Conservation (phyloP, 2,797 vertebrate species). For the Myotis findleyi region DNA sequence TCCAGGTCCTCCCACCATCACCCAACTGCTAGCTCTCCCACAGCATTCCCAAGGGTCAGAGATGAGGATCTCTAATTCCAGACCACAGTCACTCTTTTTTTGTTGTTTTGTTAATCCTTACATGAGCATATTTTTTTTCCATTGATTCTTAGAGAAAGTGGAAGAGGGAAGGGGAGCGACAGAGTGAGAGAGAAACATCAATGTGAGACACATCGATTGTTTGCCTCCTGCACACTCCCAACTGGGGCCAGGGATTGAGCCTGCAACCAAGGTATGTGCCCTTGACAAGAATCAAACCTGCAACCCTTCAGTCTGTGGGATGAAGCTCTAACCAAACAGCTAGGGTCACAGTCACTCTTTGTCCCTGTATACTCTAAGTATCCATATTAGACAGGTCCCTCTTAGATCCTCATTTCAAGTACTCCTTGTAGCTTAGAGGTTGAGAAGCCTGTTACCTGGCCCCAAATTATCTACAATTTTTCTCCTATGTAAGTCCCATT, state of each 20-base stretch:
- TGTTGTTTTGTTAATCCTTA: not conserved
- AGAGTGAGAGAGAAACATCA: too few relatives aligned
- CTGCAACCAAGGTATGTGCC: too few relatives aligned
- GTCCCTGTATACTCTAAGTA: not conserved
- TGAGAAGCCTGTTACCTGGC: constrained; percentile 33
- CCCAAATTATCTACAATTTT: not conserved
- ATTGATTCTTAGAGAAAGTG: too few relatives aligned
- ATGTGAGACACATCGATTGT: too few relatives aligned
- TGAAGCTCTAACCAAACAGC: too few relatives aligned
- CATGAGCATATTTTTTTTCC: too few relatives aligned
- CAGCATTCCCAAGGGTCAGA: not conserved
- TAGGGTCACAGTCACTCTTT: not conserved
- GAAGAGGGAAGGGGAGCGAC: too few relatives aligned
- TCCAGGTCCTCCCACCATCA: not conserved
- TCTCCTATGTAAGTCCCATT: not conserved
- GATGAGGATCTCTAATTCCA: not conserved
- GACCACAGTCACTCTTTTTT: not conserved
- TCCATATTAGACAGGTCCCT: not conserved
- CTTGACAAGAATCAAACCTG: too few relatives aligned
- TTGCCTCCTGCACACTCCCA: too few relatives aligned
- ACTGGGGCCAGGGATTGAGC: too few relatives aligned
- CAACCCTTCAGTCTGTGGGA: too few relatives aligned
- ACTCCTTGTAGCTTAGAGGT: not conserved
- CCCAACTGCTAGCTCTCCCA: not conserved
- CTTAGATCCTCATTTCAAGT: constrained; percentile 20